These are phyloP conservation scores for Glyptemys insculpta DNA, from an alignment of 2,797 vertebrate genomes.

Conservation along the genomic window DNA sequence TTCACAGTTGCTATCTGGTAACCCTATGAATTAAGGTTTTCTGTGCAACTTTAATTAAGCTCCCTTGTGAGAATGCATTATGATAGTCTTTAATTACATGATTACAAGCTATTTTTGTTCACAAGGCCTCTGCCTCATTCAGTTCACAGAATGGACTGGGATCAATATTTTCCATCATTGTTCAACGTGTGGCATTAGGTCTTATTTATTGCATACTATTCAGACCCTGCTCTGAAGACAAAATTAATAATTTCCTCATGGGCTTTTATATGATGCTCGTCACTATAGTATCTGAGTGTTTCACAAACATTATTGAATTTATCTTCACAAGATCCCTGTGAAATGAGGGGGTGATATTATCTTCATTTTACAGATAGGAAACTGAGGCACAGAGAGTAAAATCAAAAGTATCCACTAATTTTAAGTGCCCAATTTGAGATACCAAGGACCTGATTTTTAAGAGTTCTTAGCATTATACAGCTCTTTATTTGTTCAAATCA, in stretches of 20 bases:
- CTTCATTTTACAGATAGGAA: not conserved
- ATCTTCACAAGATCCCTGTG: not conserved
- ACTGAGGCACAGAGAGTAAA: not conserved
- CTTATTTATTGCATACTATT: not conserved
- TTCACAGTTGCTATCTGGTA: too few species aligned
- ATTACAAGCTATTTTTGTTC: not conserved
- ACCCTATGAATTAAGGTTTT: not conserved
- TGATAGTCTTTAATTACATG: not conserved
- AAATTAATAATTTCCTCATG: not conserved
- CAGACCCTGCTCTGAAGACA: not conserved
- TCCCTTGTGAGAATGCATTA: not conserved
- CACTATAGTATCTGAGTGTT: not conserved
- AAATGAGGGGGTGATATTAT: not conserved
- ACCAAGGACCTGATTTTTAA: not conserved
- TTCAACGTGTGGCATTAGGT: not conserved
- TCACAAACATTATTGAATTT: not conserved
- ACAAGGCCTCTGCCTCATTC: accelerated
- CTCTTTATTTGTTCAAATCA: not conserved
- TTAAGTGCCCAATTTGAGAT: not conserved
- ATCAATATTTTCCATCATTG: not conserved
- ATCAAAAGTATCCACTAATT: not conserved
- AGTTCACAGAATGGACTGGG: accelerated
- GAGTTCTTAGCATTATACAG: not conserved
- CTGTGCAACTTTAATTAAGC: not conserved
- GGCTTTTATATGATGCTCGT: not conserved